Evolutionary conservation across 2,797 vertebrate species (phyloP).

Genomic region (Danio albolineatus): DNA sequence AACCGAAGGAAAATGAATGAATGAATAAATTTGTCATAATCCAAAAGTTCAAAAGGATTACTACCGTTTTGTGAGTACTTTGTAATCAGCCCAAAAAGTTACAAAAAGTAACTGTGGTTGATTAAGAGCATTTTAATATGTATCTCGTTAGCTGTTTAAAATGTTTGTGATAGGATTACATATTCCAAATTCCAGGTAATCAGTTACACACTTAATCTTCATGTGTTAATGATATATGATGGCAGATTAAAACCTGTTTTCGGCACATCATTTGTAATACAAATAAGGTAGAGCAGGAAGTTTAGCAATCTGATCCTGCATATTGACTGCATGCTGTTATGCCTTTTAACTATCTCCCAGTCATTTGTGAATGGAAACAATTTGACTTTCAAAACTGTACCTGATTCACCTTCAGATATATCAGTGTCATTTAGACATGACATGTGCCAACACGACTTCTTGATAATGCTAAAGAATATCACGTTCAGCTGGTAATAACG

Average conservation of each 20-base stretch:
- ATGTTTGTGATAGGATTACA: too few species aligned
- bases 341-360: neutral
- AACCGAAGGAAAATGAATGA: too few species aligned
- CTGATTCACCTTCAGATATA: neutral
- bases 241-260: neutral
- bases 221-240: neutral
- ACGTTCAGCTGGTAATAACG: neutral
- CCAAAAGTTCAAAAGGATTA: too few species aligned
- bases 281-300: neutral
- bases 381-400: neutral
- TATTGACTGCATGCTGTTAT: too few species aligned
- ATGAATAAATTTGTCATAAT: too few species aligned
- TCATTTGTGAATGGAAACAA: neutral
- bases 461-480: neutral
- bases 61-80: too few species aligned
- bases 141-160: too few species aligned
- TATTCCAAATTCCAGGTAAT: too few species aligned
- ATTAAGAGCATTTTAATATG: too few species aligned
- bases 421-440: neutral
- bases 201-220: too few species aligned
- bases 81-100: too few species aligned
- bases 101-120: too few species aligned
- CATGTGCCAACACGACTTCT: neutral
- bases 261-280: neutral
- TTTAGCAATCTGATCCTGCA: neutral